Base-by-base conservation (phyloP, 2,113 vertebrate species). In the Etheostoma cragini region DNA sequence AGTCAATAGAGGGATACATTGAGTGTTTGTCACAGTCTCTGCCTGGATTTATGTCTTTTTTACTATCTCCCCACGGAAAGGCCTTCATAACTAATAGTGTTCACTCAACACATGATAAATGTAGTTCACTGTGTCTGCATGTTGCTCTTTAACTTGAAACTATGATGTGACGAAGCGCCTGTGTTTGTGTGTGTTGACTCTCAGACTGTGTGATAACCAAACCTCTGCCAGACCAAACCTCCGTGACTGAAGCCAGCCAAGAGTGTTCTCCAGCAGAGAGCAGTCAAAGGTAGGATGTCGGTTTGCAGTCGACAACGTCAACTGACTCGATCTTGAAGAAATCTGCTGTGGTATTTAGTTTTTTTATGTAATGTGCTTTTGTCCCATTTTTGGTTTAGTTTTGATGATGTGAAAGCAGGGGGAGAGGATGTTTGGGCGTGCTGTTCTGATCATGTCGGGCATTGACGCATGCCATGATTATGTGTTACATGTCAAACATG, bases 161-260 rank as follows among this genome's bases (percentile, higher is more conserved):
- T 21, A n/a, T 19, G 15, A 78, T 22, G 8, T 11, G 1, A 68
- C 2, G 11, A 68, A 56, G 17, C 5, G 6, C 24, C 7, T 22
- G n/a, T 74, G 13, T 61, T 5, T 77, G 33, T 75, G 19, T 76
- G 6, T 77, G 50, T 58, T 30, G 15, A 30, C 46, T 83, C 17
- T 69, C 47, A 95, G 95, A 95, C 35, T 91, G 17, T 11, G 76
- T 94, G 49, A 84, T 93, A 65, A 93, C 84, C 30, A 83, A 81
- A 65, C 69, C 73, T 53, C 22, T 13, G 53, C 57, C 72, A 8
- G 64, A 45, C 35, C 78, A 65, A 33, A 45, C 26, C 2, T 38
- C 63, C 30, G 57, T 1, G 68, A 26, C 63, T 47, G 88, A 82
- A 35, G 46, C 22, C 0, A 46, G 67, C 1, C 67, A 50, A 71